Conservation (phyloP, 1,140 invertebrate genomes). For the Eupristina koningsbergeri region DNA sequence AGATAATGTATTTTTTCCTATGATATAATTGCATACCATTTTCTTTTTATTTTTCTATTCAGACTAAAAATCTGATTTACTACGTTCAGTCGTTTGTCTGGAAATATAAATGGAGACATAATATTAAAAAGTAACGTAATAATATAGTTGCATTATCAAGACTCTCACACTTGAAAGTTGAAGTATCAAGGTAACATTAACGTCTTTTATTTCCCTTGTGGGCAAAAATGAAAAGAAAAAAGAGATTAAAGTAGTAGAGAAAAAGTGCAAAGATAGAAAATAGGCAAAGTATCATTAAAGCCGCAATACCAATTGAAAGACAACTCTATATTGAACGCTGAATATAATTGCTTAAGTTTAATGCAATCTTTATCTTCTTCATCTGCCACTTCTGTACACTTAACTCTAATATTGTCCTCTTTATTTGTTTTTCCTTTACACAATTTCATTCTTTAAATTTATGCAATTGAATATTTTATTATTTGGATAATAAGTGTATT, state of each 20-base stretch:
- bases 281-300: background rate
- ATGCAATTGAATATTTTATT: too few species aligned
- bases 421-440: background rate
- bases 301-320: background rate
- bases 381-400: background rate
- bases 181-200: background rate
- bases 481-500: too few species aligned
- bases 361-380: background rate
- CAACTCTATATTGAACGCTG: constrained; percentile 1
- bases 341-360: constrained; percentile 34
- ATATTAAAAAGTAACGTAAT: constrained; percentile 32
- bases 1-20: background rate
- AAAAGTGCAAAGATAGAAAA: background rate
- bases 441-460: background rate
- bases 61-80: constrained; percentile 8
- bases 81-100: background rate
- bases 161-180: background rate
- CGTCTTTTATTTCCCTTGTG: background rate
- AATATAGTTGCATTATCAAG: constrained; percentile 28
- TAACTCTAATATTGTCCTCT: too few species aligned
- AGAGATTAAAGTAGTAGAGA: background rate
- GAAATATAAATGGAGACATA: background rate
- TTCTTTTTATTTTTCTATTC: background rate
- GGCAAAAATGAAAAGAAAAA: background rate
- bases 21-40: background rate